phyloP scores from a whole-genome alignment of 2,113 vertebrate species.

The Ailuropoda melanoleuca region DNA sequence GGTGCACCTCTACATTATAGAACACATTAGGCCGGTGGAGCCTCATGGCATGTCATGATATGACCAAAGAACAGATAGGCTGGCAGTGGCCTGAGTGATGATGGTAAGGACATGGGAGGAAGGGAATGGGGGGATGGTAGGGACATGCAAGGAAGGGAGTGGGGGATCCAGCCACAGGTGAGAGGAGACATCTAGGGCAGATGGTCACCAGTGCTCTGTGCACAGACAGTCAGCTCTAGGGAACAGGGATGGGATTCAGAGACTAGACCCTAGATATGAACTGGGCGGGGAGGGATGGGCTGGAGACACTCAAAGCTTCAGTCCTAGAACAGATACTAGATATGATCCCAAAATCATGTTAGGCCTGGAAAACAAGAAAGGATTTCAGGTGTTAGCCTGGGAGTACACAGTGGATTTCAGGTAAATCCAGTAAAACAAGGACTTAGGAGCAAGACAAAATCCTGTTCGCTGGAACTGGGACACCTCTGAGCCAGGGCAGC shows the following conservation, averaged over 20 bases:
- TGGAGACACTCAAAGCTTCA: not conserved
- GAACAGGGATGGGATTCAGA: not conserved
- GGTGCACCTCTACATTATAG: not conserved
- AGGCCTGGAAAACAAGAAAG: conserved; percentile 7
- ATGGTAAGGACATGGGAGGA: not conserved
- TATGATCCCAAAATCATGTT: not conserved
- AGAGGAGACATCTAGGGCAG: not conserved
- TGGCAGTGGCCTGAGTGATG: not conserved
- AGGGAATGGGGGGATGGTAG: not conserved
- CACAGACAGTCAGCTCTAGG: not conserved
- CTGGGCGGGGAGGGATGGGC: no score
- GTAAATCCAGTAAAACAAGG: not conserved
- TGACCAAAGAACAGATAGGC: not conserved
- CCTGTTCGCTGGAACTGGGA: conserved; percentile 17
- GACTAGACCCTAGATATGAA: not conserved
- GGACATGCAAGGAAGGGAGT: not conserved
- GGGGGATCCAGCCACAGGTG: not conserved
- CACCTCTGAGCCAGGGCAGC: not conserved
- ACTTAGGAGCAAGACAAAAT: not conserved
- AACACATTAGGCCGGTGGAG: not conserved
- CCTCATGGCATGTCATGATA: not conserved
- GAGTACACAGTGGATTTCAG: not conserved
- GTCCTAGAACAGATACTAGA: not conserved
- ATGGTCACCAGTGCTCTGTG: not conserved
- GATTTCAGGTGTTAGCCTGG: not conserved